Percentiles rank a stretch among this genome's conserved stretches.
phyloP scores from a whole-genome alignment of 2,113 vertebrate genomes.

The Delphinapterus leucas region DNA sequence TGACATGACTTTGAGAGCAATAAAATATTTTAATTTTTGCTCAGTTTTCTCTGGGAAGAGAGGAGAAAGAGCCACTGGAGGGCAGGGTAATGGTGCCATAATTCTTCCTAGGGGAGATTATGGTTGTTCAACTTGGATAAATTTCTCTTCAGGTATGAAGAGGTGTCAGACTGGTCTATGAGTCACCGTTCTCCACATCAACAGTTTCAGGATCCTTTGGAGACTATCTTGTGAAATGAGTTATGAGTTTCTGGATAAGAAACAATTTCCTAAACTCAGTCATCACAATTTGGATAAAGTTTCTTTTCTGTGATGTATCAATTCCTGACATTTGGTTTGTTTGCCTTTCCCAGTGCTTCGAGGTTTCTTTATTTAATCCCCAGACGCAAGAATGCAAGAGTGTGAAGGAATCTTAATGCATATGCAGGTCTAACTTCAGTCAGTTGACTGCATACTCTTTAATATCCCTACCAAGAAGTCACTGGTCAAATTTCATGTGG shows the following conservation, averaged over 20 bases:
- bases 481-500: not conserved
- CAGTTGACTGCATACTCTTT: not conserved
- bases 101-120: constrained; percentile 66
- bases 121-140: constrained; percentile 54
- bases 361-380: not conserved
- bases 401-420: not conserved
- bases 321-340: not conserved
- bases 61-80: constrained; percentile 54
- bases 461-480: not conserved
- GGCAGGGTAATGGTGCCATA: constrained; percentile 65
- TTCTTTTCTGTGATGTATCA: not conserved
- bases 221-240: not conserved
- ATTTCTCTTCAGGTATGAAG: constrained; percentile 43
- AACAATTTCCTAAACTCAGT: constrained; percentile 6
- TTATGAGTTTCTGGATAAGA: not conserved
- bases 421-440: not conserved
- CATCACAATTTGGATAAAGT: not conserved
- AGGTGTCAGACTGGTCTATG: not conserved
- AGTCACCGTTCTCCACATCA: not conserved
- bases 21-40: constrained; percentile 76
- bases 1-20: constrained; percentile 78
- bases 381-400: not conserved
- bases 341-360: not conserved
- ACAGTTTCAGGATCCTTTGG: not conserved
- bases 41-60: constrained; percentile 68